Percentiles rank a stretch among this genome's conserved stretches.
These are phyloP conservation scores for Artemia sinica DNA, from an alignment of 2,888 invertebrate species.

Conservation along the genomic window DNA sequence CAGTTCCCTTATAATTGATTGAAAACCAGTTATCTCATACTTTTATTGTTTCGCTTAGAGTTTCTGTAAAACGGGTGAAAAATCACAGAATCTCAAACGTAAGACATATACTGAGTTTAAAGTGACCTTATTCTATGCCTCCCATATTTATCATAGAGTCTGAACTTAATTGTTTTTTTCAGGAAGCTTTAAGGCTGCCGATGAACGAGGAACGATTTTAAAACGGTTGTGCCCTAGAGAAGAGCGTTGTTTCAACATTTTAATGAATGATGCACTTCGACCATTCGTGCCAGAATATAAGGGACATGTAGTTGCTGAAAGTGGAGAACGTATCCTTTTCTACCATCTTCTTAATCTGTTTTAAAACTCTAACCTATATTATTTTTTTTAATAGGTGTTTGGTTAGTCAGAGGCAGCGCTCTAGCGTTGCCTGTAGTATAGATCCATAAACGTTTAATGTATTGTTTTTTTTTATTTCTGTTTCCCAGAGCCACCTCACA, in stretches of 20 bases:
- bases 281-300: slow-evolving; percentile 85
- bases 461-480: too few species aligned
- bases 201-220: slow-evolving; percentile 70
- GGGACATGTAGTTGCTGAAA: slow-evolving; percentile 40
- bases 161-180: slow-evolving; percentile 24
- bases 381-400: too few species aligned
- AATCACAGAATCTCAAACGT: too few species aligned
- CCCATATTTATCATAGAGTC: background rate
- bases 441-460: too few species aligned
- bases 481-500: background rate
- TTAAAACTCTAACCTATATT: too few species aligned
- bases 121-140: too few species aligned
- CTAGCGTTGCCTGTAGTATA: too few species aligned
- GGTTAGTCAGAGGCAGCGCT: too few species aligned
- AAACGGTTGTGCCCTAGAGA: slow-evolving; percentile 82
- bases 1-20: background rate
- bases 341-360: slow-evolving; percentile 15
- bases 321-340: slow-evolving; percentile 26
- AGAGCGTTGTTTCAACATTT: slow-evolving; percentile 63
- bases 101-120: too few species aligned
- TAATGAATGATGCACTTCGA: slow-evolving; percentile 71
- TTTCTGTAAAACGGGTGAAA: background rate
- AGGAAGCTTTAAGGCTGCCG: slow-evolving; percentile 69
- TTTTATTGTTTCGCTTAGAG: background rate
- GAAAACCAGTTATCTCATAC: background rate